A percentile compares a stretch with the other conserved stretches of the same genome.
Conservation (phyloP, 2,888 invertebrate species). For the Drosophila buzzatii region DNA sequence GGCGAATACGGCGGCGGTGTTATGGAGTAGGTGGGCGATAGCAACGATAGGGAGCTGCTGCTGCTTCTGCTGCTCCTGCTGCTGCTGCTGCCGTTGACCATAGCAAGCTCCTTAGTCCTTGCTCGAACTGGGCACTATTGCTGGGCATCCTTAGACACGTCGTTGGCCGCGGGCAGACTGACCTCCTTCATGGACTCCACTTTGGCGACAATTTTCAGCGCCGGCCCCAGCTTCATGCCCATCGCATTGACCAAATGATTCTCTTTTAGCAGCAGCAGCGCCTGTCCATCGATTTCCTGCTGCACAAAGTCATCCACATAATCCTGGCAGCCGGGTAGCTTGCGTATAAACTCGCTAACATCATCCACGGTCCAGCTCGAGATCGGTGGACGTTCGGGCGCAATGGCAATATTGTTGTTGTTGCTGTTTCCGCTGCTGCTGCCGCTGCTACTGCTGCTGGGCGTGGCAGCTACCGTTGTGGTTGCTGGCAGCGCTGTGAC, state of each 20-base stretch:
- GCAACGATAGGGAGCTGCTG: background rate
- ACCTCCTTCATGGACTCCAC: slow-evolving; percentile 91
- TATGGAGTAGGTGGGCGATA: slow-evolving; percentile 54
- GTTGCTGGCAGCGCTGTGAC: slow-evolving; percentile 8
- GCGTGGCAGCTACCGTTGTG: slow-evolving; percentile 23
- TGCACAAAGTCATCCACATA: slow-evolving; percentile 97
- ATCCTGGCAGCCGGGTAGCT: slow-evolving; percentile 94
- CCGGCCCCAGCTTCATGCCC: slow-evolving; percentile 97
- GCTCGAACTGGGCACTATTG: slow-evolving; percentile 49
- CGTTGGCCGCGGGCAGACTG: slow-evolving; percentile 48
- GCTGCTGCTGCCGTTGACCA: background rate
- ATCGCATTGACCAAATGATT: slow-evolving; percentile 97
- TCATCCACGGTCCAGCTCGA: slow-evolving; percentile 90
- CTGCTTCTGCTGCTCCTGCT: background rate
- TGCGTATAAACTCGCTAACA: slow-evolving; percentile 95
- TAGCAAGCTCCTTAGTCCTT: background rate
- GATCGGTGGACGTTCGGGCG: slow-evolving; percentile 77
- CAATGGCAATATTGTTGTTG: slow-evolving; percentile 25
- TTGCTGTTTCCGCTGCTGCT: background rate
- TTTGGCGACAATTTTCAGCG: slow-evolving; percentile 96
- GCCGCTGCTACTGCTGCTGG: slow-evolving; percentile 13
- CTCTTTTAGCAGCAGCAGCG: slow-evolving; percentile 94
- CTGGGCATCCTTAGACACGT: slow-evolving; percentile 46
- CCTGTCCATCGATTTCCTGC: slow-evolving; percentile 98
- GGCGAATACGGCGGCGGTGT: slow-evolving; percentile 64